Evolutionary conservation across 2,888 invertebrate species (phyloP).

Genomic region (Caenorhabditis wallacei): DNA sequence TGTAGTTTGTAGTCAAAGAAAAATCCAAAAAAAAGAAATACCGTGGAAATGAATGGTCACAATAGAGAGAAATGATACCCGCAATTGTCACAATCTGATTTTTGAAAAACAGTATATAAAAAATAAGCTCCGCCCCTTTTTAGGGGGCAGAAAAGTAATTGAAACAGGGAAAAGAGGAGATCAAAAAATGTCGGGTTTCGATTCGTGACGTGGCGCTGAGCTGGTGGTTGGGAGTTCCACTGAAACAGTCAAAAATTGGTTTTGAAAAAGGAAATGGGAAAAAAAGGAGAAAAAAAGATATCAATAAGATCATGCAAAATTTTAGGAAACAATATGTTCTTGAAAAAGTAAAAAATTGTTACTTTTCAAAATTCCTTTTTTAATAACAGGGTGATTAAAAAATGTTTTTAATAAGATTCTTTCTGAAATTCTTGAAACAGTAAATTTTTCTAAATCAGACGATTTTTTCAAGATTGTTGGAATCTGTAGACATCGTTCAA

Average conservation of each 20-base stretch:
- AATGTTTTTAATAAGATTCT: too few relatives aligned
- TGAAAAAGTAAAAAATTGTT: background rate
- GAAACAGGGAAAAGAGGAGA: background rate
- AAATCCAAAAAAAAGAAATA: background rate
- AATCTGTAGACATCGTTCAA: too few relatives aligned
- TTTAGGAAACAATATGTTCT: background rate
- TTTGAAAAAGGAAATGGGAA: background rate
- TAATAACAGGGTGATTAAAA: too few relatives aligned
- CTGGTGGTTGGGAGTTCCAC: slow-evolving; percentile 54
- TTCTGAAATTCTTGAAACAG: too few relatives aligned
- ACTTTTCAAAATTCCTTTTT: background rate
- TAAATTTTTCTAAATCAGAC: too few relatives aligned
- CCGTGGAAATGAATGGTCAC: background rate
- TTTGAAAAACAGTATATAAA: background rate
- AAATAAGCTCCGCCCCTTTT: slow-evolving; percentile 1
- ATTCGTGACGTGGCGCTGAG: slow-evolving; percentile 55
- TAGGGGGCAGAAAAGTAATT: background rate
- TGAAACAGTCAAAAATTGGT: slow-evolving; percentile 53
- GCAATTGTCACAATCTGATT: background rate
- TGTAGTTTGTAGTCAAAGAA: background rate
- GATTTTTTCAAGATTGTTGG: too few relatives aligned
- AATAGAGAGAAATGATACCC: background rate
- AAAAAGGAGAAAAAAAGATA: background rate
- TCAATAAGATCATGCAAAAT: background rate
- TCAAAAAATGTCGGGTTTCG: slow-evolving; percentile 58